Evolutionary conservation across 2,797 vertebrate species (phyloP).

Genomic region (Discoglossus pictus): DNA sequence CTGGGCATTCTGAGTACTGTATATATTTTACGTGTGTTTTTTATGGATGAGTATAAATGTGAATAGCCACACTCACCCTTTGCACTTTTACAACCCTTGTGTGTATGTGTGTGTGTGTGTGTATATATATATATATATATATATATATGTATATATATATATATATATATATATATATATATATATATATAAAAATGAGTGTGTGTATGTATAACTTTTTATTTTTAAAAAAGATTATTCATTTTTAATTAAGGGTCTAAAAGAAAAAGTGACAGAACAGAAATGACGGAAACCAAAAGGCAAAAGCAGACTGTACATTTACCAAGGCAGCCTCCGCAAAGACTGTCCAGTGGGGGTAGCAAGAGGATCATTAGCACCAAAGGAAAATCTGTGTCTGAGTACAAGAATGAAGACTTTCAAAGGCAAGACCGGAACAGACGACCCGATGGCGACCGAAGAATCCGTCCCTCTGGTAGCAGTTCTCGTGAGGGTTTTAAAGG

Average conservation of each 20-base stretch:
- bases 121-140: too few species aligned
- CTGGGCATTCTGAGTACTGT: too few species aligned
- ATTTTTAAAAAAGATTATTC: too few species aligned
- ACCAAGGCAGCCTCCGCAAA: constrained; percentile 79
- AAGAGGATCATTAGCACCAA: constrained; percentile 79
- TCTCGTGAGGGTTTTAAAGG: constrained; percentile 76
- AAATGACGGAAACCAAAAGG: constrained; percentile 82
- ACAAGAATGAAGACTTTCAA: constrained; percentile 86
- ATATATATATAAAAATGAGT: too few species aligned
- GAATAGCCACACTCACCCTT: too few species aligned
- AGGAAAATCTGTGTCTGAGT: constrained; percentile 73
- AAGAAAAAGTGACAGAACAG: constrained; percentile 87
- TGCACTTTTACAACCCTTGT: too few species aligned
- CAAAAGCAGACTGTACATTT: constrained; percentile 79
- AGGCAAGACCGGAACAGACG: constrained; percentile 76
- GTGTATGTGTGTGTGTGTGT: too few species aligned
- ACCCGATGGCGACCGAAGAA: constrained; percentile 76
- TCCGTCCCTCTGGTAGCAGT: constrained; percentile 66
- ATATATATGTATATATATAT: too few species aligned
- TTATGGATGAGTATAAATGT: too few species aligned
- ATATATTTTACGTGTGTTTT: too few species aligned
- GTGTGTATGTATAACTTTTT: too few species aligned
- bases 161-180: too few species aligned
- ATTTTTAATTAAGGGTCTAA: constrained; percentile 81
- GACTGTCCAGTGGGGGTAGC: constrained; percentile 76